Evolutionary conservation across 2,797 vertebrate genomes (phyloP).

Genomic region (Cynopterus sphinx): DNA sequence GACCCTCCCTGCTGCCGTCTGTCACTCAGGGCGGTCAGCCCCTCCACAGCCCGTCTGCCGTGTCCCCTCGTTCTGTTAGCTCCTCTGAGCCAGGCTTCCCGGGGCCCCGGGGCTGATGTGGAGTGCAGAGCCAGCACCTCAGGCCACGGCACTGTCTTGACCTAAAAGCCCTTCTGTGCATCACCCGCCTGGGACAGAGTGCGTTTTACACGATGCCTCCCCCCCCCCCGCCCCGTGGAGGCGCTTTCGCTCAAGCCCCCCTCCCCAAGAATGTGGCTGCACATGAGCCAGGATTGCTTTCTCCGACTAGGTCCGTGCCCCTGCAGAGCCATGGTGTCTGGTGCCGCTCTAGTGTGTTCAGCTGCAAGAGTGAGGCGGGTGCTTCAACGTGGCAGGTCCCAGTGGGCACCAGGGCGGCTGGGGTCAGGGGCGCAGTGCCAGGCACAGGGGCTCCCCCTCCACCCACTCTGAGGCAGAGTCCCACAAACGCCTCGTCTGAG

Average conservation of each 20-base stretch:
- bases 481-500: neutral
- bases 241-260: neutral
- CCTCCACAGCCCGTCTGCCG: neutral
- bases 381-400: neutral
- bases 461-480: neutral
- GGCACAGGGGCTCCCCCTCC: neutral
- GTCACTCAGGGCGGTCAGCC: neutral
- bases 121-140: neutral
- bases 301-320: neutral
- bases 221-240: neutral
- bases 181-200: neutral
- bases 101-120: neutral
- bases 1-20: neutral
- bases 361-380: neutral
- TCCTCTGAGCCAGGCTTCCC: neutral
- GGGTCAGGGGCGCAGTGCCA: neutral
- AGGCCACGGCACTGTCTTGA: neutral
- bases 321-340: neutral
- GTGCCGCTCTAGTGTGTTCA: neutral
- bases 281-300: neutral
- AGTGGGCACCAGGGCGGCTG: neutral
- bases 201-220: neutral
- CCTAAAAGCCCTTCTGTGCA: neutral
- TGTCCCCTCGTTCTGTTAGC: neutral
- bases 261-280: neutral